Evolutionary conservation across 2,888 invertebrate species (phyloP), one percentile per base, ranked within the genome.

Genomic region (Cantharis lateralis): DNA sequence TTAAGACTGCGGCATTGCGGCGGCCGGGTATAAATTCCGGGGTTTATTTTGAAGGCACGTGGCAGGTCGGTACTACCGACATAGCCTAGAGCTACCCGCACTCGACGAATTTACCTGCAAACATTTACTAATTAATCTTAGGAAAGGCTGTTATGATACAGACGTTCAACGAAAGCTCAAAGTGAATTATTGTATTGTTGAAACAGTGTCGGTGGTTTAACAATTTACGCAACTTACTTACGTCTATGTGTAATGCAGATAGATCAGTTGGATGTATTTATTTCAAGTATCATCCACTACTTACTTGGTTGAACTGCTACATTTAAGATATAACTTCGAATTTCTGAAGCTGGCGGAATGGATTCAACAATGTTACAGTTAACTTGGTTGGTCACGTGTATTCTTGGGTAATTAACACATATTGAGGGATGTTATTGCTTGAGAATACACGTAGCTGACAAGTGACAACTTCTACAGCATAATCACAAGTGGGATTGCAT

Each of bases 361-460:
- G 13, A 69, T n/a, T 16, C 26, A 69, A 70, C 70, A 69, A 26
- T 32, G 69, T 72, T 69, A 13, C 62, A 78, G 87, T 48, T 88
- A 90, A 92, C 93, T 93, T 92, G 94, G 93, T 92, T 94, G 96
- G 95, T 95, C 95, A 96, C 96, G 96, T 93, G 97, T 97, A 97
- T 97, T 96, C 96, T 97, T 96, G 95, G 96, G 96, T 95, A 95
- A 96, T 95, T 96, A 96, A 96, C 96, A 96, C 96, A 95, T 93
- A 93, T 92, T 92, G 89, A 89, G 92, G 93, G 95, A 92, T 96
- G 97, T 97, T 97, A 97, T 97, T 97, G 97, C 97, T 97, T 97
- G 96, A 97, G 97, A 97, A 97, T 97, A 97, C 97, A 97, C 97
- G 97, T 97, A 96, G 96, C 95, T 95, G 93, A 94, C 93, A 93